These are phyloP conservation scores for Channa argus DNA, from an alignment of 2,113 vertebrate species.

Conservation along the genomic window DNA sequence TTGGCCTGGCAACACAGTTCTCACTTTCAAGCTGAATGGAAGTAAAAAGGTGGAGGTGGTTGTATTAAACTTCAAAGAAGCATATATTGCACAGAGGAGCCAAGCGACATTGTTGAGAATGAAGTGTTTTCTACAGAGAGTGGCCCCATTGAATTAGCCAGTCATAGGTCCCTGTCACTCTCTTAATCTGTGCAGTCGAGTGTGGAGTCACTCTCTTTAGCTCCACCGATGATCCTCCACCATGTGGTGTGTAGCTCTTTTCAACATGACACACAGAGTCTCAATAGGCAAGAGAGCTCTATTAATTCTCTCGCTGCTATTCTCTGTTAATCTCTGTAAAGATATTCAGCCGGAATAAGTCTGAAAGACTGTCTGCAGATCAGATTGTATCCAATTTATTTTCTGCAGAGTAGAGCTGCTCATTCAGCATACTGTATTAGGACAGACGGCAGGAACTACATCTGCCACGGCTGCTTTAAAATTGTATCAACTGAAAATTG, in stretches of 20 bases:
- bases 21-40: conserved; percentile 52
- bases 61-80: conserved; percentile 51
- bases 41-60: conserved; percentile 40
- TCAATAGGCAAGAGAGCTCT: conserved; percentile 68
- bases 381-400: conserved; percentile 73
- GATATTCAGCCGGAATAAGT: conserved; percentile 68
- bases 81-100: conserved; percentile 62
- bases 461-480: conserved; percentile 63
- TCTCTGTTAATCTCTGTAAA: conserved; percentile 69
- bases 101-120: conserved; percentile 70
- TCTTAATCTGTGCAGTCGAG: conserved; percentile 79
- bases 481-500: conserved; percentile 66
- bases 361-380: conserved; percentile 67
- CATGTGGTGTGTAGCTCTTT: conserved; percentile 68
- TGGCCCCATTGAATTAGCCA: conserved; percentile 78
- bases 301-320: conserved; percentile 64
- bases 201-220: conserved; percentile 76
- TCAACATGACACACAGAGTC: conserved; percentile 66
- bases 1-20: conserved; percentile 20
- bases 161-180: conserved; percentile 78
- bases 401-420: conserved; percentile 60
- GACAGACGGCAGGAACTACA: conserved; percentile 66
- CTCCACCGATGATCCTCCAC: conserved; percentile 72
- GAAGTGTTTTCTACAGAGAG: conserved; percentile 76
- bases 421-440: conserved; percentile 65